Percentiles rank a stretch among this genome's conserved stretches.
phyloP scores from a whole-genome alignment of 2,113 vertebrate genomes.

The Pachyramphus minor region DNA sequence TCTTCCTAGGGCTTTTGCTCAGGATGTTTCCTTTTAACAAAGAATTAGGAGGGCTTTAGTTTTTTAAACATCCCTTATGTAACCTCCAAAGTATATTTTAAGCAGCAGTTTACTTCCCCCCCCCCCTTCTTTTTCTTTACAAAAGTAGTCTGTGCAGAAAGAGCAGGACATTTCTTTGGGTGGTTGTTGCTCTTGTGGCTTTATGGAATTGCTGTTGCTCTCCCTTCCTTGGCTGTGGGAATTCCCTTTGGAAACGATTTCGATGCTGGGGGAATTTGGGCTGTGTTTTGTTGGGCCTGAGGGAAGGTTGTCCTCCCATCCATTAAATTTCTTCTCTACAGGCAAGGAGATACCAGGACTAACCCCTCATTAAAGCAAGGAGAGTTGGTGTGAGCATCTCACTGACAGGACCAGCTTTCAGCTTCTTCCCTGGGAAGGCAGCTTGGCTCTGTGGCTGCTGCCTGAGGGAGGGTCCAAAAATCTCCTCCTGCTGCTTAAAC shows the following conservation, averaged over 20 bases:
- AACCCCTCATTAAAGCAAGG: neutral
- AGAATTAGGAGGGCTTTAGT: neutral
- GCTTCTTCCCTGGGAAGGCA: neutral
- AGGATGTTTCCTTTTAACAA: neutral
- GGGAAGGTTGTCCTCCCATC: neutral
- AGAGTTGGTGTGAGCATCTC: neutral
- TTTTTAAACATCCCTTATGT: neutral
- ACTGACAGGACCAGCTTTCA: neutral
- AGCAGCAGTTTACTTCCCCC: neutral
- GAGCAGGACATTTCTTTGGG: neutral
- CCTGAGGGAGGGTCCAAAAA: neutral
- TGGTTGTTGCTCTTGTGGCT: neutral
- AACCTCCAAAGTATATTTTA: neutral
- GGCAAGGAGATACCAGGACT: neutral
- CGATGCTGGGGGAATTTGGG: neutral
- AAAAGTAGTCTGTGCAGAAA: neutral
- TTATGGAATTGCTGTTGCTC: neutral
- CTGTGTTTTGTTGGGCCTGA: neutral
- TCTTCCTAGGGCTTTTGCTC: neutral
- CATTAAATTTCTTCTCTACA: neutral
- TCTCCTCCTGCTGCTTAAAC: neutral
- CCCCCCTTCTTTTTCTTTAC: neutral
- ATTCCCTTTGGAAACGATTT: neutral
- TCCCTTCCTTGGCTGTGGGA: neutral
- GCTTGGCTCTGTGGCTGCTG: neutral